Evolutionary conservation across 2,797 vertebrate species (phyloP), one percentile per base, ranked within the genome.

Genomic region (Microchirus variegatus): DNA sequence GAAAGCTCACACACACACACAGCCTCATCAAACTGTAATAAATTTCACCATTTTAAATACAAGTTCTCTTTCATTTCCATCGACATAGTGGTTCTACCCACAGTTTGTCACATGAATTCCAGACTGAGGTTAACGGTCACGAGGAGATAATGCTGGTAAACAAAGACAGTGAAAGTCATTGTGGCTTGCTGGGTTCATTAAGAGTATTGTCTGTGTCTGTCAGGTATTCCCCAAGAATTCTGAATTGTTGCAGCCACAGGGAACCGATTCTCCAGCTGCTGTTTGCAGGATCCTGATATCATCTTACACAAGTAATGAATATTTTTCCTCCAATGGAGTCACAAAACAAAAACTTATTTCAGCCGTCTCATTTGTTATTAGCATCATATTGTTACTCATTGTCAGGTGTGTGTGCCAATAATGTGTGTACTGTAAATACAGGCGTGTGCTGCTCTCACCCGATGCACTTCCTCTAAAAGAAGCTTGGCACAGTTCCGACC

Each of bases 381-480:
- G 16, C 17, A 16, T 12, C 1, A 51, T 31, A 31, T 31, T 31
- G 31, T 31, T 5, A 31, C 5, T 3, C 26, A 31, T 31, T 5
- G 7, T 31, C 26, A 13, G 0, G 43, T 44, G 43, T 9, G 9
- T 14, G 18, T 41, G 10, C n/a, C 10, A 12, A 9, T 5, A 41
- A 46, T 26, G 9, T 31, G 10, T 31, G 4, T 46, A 12, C 10
- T 53, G 17, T 47, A 6, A 22, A 35, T 7, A 38, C 22, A 13
- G 11, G 9, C 48, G 31, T 60, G 44, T 35, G 9, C 9, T 4
- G 14, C 16, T 70, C 95, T 79, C 91, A 99, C 98, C 90, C 97
- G 93, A 62, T 96, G 87, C 18, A 99, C 58, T 78, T 99, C 98
- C 78, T 98, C 97, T 16, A 99, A 91, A 26, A 99, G 94, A 53